Evolutionary conservation across 2,113 vertebrate genomes (phyloP).

Genomic region (Pelusios castaneus): DNA sequence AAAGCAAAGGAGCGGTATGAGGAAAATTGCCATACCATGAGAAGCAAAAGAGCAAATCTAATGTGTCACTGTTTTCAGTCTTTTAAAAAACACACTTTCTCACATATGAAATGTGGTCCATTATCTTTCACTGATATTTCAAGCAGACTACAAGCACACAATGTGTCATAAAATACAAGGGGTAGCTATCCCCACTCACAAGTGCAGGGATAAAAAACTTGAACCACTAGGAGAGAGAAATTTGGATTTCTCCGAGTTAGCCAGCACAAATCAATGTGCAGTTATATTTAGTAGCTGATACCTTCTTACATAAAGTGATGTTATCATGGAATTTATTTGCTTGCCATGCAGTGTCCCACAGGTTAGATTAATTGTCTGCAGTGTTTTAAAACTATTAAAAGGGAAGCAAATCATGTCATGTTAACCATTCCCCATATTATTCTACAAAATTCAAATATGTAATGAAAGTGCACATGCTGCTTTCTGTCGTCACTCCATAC

Average conservation of each 20-base stretch:
- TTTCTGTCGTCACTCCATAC: not conserved
- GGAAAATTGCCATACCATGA: constrained; percentile 53
- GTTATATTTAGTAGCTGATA: constrained; percentile 14
- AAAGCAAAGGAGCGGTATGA: constrained; percentile 40
- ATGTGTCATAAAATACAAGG: constrained; percentile 37
- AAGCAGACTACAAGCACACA: constrained; percentile 3
- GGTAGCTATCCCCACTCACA: not conserved
- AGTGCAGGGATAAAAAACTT: not conserved
- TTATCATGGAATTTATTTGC: not conserved
- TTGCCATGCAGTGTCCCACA: not conserved
- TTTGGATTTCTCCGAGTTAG: not conserved
- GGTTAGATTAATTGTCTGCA: not conserved
- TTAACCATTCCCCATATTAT: not conserved
- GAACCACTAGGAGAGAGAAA: constrained; percentile 11
- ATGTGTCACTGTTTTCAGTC: constrained; percentile 45
- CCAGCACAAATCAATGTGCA: not conserved
- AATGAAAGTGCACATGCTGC: not conserved
- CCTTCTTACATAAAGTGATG: not conserved
- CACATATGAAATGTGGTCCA: constrained; percentile 55
- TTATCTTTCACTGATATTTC: constrained; percentile 56
- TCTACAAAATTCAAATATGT: not conserved
- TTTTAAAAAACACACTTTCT: constrained; percentile 54
- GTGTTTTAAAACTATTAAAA: not conserved
- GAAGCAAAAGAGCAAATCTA: constrained; percentile 60
- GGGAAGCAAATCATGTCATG: not conserved